Conservation (phyloP, 2,888 invertebrate genomes). For the Watsonalla binaria region DNA sequence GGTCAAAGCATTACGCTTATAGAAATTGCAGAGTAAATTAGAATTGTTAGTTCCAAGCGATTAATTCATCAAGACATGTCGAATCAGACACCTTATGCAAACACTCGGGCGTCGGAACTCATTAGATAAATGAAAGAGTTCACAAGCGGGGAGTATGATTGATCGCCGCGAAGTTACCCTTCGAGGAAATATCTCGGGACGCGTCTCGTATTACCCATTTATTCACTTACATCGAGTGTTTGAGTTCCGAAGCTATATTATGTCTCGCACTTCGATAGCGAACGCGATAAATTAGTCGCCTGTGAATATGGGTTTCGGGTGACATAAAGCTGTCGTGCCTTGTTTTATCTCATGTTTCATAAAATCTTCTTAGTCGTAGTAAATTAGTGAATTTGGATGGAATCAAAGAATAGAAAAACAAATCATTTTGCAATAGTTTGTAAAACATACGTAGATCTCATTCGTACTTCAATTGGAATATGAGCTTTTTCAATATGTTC, state of each 20-base stretch:
- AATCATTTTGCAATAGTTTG: too few relatives aligned
- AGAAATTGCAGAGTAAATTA: constrained; percentile 2
- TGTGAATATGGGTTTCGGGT: constrained; percentile 19
- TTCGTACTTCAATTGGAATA: too few relatives aligned
- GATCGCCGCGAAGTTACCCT: constrained; percentile 40
- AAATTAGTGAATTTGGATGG: too few relatives aligned
- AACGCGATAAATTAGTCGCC: constrained; percentile 43
- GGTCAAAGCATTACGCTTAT: too few relatives aligned
- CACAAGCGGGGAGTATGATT: constrained; percentile 48
- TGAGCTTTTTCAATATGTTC: too few relatives aligned
- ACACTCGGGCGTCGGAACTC: constrained; percentile 45
- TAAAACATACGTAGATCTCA: too few relatives aligned
- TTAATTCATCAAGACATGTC: constrained; percentile 60
- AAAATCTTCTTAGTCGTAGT: too few relatives aligned
- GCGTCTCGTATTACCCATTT: constrained; percentile 61
- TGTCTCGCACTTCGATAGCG: constrained; percentile 17
- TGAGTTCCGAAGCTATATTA: constrained; percentile 50
- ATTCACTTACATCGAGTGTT: constrained; percentile 60
- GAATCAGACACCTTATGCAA: constrained; percentile 39
- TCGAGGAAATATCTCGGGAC: constrained; percentile 39
- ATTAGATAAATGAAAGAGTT: constrained; percentile 77
- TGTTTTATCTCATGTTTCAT: constrained; percentile 5
- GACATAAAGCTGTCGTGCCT: constrained; percentile 7
- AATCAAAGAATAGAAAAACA: too few relatives aligned
- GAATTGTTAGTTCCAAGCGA: constrained; percentile 38